These are phyloP conservation scores for Corythornis leucogaster DNA, from an alignment of 2,797 vertebrate species.

Conservation along the genomic window DNA sequence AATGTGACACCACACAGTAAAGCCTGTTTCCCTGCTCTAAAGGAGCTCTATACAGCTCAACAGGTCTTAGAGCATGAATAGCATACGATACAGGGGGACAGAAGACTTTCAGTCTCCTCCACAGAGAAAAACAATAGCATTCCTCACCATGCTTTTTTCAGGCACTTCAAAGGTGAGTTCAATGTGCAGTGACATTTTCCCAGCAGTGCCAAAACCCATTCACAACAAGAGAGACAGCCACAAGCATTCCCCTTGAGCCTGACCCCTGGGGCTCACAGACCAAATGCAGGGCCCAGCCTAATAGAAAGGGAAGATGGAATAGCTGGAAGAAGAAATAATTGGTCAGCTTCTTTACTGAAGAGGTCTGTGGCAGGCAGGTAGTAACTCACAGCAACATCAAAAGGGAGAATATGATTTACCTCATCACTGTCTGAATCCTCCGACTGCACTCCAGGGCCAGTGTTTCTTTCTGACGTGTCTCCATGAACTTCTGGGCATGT, in stretches of 20 bases:
- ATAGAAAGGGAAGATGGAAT: background rate
- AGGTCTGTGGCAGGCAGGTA: background rate
- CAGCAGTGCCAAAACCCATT: background rate
- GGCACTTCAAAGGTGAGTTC: background rate
- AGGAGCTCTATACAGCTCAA: background rate
- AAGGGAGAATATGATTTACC: slow-evolving; percentile 76
- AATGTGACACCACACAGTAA: too few species aligned
- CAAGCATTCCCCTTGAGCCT: background rate
- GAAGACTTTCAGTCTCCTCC: slow-evolving; percentile 14
- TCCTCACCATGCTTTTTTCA: slow-evolving; percentile 1
- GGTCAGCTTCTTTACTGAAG: background rate
- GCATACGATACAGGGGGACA: background rate
- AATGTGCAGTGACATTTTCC: background rate
- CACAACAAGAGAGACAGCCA: background rate
- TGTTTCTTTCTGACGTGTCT: slow-evolving; percentile 81
- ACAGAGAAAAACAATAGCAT: background rate
- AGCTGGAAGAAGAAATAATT: background rate
- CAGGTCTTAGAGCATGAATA: background rate
- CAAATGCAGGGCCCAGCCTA: background rate
- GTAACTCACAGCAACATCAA: background rate
- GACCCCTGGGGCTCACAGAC: background rate
- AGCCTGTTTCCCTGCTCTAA: background rate
- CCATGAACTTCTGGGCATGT: slow-evolving; percentile 91
- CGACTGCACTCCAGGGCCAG: slow-evolving; percentile 86
- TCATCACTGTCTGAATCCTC: slow-evolving; percentile 87